These are phyloP conservation scores for Fragum fragum DNA, from an alignment of 2,888 invertebrate species.

Conservation along the genomic window DNA sequence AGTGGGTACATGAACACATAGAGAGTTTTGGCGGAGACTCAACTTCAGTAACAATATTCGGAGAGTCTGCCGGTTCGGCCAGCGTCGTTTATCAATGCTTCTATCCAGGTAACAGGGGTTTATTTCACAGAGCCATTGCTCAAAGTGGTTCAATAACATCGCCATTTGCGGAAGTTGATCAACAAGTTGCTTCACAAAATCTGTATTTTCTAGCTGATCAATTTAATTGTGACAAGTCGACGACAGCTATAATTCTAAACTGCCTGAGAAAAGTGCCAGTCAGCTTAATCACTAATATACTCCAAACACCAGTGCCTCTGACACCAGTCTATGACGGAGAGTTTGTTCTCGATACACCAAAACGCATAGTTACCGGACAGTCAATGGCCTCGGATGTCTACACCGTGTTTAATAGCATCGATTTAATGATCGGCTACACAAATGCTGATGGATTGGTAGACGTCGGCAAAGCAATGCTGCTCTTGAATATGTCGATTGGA, in stretches of 20 bases:
- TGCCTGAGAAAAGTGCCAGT: conserved; percentile 26
- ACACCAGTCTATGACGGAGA: conserved; percentile 30
- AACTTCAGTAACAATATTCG: conserved; percentile 69
- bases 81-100: conserved; percentile 68
- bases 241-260: conserved; percentile 2
- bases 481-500: conserved; percentile 18
- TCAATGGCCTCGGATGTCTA: neutral
- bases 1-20: conserved; percentile 75
- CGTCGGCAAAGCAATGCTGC: neutral
- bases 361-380: neutral
- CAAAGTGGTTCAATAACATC: conserved; percentile 65
- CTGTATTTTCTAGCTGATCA: neutral
- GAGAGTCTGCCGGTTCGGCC: conserved; percentile 76
- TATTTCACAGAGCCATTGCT: conserved; percentile 53
- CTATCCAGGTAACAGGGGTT: conserved; percentile 63
- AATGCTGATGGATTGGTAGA: conserved; percentile 25
- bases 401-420: conserved; percentile 26
- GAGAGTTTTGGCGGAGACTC: conserved; percentile 71
- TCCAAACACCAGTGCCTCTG: neutral
- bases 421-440: conserved; percentile 37
- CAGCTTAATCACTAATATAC: neutral
- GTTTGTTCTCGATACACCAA: conserved; percentile 19
- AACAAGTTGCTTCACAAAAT: conserved; percentile 10
- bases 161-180: neutral
- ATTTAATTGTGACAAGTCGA: conserved; percentile 8